These are phyloP conservation scores for Drosophila dunni DNA, from an alignment of 1,140 invertebrate genomes.

Conservation along the genomic window DNA sequence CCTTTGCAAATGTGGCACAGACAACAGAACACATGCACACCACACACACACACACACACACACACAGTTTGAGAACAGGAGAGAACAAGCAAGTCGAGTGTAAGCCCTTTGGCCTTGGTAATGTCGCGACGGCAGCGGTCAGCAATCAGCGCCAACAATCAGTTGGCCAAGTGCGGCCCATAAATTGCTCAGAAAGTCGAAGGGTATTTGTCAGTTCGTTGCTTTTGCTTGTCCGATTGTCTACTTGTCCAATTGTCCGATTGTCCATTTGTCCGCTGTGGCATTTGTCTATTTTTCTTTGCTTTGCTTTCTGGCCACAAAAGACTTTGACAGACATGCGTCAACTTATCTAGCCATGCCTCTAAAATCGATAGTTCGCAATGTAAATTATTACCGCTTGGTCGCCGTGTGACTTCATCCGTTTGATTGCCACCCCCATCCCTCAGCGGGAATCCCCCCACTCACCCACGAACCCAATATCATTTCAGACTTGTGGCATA, in stretches of 20 bases:
- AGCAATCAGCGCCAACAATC: constrained; percentile 75
- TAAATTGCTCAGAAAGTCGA: constrained; percentile 79
- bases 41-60: constrained; percentile 12
- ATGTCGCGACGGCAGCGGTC: constrained; percentile 45
- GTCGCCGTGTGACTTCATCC: constrained; percentile 69
- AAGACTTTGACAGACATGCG: constrained; percentile 74
- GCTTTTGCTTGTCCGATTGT: constrained; percentile 51
- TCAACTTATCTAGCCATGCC: constrained; percentile 58
- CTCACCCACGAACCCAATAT: constrained; percentile 38
- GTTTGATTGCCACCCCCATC: constrained; percentile 44
- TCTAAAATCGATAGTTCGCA: constrained; percentile 76
- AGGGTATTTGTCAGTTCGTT: constrained; percentile 78
- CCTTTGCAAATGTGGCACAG: constrained; percentile 69
- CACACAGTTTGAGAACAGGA: constrained; percentile 5
- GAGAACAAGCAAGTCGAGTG: constrained; percentile 31
- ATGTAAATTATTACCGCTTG: constrained; percentile 75
- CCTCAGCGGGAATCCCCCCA: constrained; percentile 1
- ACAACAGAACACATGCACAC: constrained; percentile 3
- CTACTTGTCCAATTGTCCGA: constrained; percentile 34
- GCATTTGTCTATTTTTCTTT: constrained; percentile 37
- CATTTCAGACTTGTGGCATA: constrained; percentile 55
- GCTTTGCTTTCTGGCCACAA: constrained; percentile 25
- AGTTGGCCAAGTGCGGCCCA: constrained; percentile 71
- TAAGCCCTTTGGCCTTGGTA: constrained; percentile 74
- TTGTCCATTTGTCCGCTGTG: constrained; percentile 12